phyloP scores from a whole-genome alignment of 2,113 vertebrate genomes.

The rat (Rattus norvegicus) region GRCr8 NC_086020.1:239017001-239017500 shows the following conservation, averaged over 20 bases:
- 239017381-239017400: neutral
- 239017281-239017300: neutral
- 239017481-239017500: constrained; percentile 7
- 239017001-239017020: neutral
- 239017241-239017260: neutral
- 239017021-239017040: neutral
- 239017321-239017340: neutral
- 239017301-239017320: neutral
- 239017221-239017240: neutral
- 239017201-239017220: neutral
- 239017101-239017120: constrained; percentile 16
- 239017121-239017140: neutral
- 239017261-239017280: neutral
- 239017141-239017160: neutral
- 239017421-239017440: constrained; percentile 26
- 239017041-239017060: neutral
- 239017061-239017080: neutral
- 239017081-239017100: neutral
- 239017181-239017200: neutral
- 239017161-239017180: neutral
- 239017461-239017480: neutral
- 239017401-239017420: neutral
- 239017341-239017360: neutral
- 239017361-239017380: neutral
- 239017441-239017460: neutral